Percentiles rank a stretch among this genome's conserved stretches.
Evolutionary conservation across 2,113 vertebrate genomes (phyloP).

Genomic region (Hippocampus abdominalis): DNA sequence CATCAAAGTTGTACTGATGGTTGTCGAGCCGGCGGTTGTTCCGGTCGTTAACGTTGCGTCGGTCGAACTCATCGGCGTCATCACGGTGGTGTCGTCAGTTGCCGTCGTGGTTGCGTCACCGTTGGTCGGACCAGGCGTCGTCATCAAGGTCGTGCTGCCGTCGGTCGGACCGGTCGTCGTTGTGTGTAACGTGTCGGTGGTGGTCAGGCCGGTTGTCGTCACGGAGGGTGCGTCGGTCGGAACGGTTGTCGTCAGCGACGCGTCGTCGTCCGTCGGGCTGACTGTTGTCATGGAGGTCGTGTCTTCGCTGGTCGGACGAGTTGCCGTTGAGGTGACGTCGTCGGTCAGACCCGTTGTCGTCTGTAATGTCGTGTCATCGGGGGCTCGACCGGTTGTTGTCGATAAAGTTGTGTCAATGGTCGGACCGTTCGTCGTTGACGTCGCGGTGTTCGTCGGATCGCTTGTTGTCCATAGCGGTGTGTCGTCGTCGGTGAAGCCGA

Average conservation of each 20-base stretch:
- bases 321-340: neutral
- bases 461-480: neutral
- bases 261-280: neutral
- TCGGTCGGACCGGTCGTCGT: neutral
- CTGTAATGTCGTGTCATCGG: neutral
- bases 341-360: neutral
- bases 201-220: neutral
- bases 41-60: neutral
- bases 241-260: neutral
- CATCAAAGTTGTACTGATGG: accelerated
- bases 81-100: neutral
- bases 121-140: neutral
- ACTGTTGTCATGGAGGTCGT: neutral
- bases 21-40: neutral
- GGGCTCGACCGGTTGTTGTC: accelerated
- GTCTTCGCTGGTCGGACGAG: neutral
- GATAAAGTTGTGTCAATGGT: neutral
- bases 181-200: conserved; percentile 11
- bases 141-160: neutral
- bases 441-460: neutral
- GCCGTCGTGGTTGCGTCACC: neutral
- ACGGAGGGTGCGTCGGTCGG: neutral
- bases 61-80: neutral
- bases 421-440: no score
- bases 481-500: neutral